Evolutionary conservation across 2,113 vertebrate species (phyloP), one percentile per base, ranked within the genome.

Genomic region (Protobothrops mucrosquamatus): DNA sequence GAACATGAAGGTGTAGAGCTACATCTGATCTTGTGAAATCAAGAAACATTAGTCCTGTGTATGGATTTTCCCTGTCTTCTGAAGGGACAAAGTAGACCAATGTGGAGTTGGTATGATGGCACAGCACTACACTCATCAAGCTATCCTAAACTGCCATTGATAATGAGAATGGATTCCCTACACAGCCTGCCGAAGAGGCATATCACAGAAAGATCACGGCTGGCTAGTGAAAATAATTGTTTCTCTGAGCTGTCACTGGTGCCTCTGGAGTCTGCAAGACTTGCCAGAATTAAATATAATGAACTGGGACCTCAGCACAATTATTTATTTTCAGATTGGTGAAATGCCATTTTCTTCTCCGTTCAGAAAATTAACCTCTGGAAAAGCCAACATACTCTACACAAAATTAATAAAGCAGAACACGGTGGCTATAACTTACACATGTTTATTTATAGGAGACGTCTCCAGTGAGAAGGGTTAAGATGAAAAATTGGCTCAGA

Each of bases 401-500:
- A 97, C 95, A 95, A 97, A 97, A 97, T 97, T 97, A 97, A 97
- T 97, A 97, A 97, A 97, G 96, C 94, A 94, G 96, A 95, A 94
- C 95, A 94, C 95, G 94, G 94, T 95, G 95, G 95, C 95, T 96
- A 94, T 96, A 95, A 96, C 95, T 95, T 94, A 95, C 95, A 96
- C 94, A 95, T 97, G 96, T 97, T 97, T 97, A 94, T 97, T 97
- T 97, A 95, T 97, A 95, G 94, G 95, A 55, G 94, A 94, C 94
- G 94, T 97, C 96, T 96, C 93, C 92, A 87, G 94, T 95, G 94
- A 94, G 96, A 95, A 96, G 94, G 94, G 94, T 96, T 96, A 94
- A 95, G 95, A 96, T 95, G 96, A 97, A 97, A 97, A 96, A 97
- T 96, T 91, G 94, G 95, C 95, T 96, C 95, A 64, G 95, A 97